phyloP scores from a whole-genome alignment of 64 coral and sea anemone genomes.

The Actinia tenebrosa region DNA sequence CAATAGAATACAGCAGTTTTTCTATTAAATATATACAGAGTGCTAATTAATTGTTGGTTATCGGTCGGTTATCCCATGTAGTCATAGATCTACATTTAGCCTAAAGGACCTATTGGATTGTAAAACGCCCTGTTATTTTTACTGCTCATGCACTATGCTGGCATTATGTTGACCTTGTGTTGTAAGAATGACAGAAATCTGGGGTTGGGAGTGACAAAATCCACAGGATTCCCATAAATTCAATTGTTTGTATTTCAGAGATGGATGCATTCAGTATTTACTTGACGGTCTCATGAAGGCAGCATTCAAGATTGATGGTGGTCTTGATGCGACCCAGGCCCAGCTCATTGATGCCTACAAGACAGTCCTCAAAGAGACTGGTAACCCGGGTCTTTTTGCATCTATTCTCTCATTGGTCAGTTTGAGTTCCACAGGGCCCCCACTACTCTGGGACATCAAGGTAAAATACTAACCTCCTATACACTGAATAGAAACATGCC shows the following conservation, averaged over 20 bases:
- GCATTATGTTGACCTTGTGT: background rate
- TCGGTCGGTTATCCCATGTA: too few relatives aligned
- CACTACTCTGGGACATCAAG: conserved; percentile 83
- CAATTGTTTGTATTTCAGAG: conserved; percentile 37
- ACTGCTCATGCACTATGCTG: too few relatives aligned
- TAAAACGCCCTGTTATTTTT: too few relatives aligned
- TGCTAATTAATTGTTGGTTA: too few relatives aligned
- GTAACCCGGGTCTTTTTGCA: conserved; percentile 60
- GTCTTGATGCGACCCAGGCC: conserved; percentile 28
- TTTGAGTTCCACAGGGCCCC: conserved; percentile 62
- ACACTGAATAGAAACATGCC: background rate
- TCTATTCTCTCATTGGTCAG: conserved; percentile 71
- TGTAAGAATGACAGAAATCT: too few relatives aligned
- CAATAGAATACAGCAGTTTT: too few relatives aligned
- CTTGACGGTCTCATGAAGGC: conserved; percentile 81
- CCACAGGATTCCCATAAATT: background rate
- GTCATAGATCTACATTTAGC: too few relatives aligned
- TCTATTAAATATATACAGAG: too few relatives aligned
- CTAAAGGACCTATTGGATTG: too few relatives aligned
- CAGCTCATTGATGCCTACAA: conserved; percentile 62
- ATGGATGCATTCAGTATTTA: conserved; percentile 71
- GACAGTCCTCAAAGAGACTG: conserved; percentile 66
- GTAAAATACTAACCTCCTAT: background rate
- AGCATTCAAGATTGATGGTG: conserved; percentile 61
- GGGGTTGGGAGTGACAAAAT: background rate